These are phyloP conservation scores for Sabellastarte sp. DNA, from an alignment of 2,888 invertebrate species.

Conservation along the genomic window DNA sequence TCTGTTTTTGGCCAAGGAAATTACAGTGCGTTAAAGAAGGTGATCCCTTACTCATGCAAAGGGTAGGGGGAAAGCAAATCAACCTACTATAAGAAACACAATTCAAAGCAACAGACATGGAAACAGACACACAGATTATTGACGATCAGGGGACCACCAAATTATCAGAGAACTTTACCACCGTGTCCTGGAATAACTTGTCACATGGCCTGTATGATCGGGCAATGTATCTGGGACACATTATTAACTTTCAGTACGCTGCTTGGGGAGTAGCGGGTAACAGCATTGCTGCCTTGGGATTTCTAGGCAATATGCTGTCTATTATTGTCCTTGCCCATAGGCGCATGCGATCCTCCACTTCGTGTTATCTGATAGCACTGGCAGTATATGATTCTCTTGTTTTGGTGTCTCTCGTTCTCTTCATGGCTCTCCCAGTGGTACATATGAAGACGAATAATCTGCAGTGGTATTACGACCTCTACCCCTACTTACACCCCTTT, in stretches of 20 bases:
- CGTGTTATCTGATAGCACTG: constrained; percentile 87
- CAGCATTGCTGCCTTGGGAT: constrained; percentile 77
- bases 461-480: constrained; percentile 73
- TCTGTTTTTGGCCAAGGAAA: no score
- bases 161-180: no score
- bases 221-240: neutral
- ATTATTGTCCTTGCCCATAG: constrained; percentile 62
- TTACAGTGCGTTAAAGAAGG: no score
- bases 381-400: constrained; percentile 91
- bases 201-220: neutral
- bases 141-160: no score
- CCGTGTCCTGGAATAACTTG: no score
- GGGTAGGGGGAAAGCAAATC: no score
- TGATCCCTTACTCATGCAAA: no score
- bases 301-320: constrained; percentile 52
- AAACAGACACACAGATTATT: no score
- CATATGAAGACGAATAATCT: constrained; percentile 61
- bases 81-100: no score
- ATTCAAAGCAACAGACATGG: no score
- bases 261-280: constrained; percentile 85
- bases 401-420: constrained; percentile 65
- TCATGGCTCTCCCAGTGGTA: constrained; percentile 46
- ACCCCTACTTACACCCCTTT: constrained; percentile 77
- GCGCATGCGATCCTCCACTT: constrained; percentile 94
- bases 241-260: constrained; percentile 64